Conservation (phyloP, 2,797 vertebrate genomes). For the Cirrhinus molitorella region DNA sequence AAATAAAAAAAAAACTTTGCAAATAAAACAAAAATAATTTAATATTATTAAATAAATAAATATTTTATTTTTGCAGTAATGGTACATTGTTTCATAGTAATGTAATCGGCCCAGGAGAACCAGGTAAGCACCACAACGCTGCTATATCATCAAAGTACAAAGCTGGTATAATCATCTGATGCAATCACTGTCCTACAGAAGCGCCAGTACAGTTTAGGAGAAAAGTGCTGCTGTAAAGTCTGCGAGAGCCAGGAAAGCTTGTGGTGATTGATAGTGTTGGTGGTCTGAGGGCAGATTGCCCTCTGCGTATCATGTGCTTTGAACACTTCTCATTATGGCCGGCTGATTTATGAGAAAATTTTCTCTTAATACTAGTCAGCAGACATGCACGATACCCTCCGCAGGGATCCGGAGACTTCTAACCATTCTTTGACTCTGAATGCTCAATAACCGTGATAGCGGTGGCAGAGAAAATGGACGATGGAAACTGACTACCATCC, state of each 20-base stretch:
- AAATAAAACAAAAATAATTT: background rate
- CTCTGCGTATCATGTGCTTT: background rate
- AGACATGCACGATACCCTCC: background rate
- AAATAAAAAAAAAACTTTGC: background rate
- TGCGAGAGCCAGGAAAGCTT: background rate
- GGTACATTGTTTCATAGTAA: background rate
- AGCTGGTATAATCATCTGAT: background rate
- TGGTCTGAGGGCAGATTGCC: background rate
- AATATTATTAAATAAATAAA: background rate
- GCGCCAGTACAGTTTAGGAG: background rate
- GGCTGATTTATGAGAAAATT: background rate
- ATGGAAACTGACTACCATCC: slow-evolving; percentile 22
- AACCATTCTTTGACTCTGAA: background rate
- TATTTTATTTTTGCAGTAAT: background rate
- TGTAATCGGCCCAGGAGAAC: background rate
- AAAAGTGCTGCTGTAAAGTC: background rate
- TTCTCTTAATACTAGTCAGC: slow-evolving; percentile 2
- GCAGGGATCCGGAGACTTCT: background rate
- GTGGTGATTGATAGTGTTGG: background rate
- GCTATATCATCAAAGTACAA: background rate
- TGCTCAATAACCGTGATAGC: background rate
- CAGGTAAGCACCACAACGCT: background rate
- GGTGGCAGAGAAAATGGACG: background rate
- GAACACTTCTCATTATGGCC: background rate
- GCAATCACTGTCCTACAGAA: background rate